Evolutionary conservation across 2,113 vertebrate genomes (phyloP).

Genomic region (Typhlomys cinereus): DNA sequence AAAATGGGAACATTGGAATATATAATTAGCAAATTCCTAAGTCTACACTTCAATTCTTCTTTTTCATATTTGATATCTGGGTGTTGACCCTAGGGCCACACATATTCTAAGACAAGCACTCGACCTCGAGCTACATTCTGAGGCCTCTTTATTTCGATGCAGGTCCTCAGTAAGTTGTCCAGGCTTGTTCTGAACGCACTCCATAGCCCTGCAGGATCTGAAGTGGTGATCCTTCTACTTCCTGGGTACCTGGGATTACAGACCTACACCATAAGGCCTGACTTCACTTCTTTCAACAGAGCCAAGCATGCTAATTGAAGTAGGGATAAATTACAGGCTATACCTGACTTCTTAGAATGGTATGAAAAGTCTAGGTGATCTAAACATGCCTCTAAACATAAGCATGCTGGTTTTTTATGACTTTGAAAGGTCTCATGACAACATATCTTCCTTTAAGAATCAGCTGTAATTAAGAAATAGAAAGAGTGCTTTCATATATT

Average conservation of each 20-base stretch:
- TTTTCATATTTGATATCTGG: not conserved
- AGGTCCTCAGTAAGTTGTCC: too few species aligned
- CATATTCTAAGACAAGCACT: too few species aligned
- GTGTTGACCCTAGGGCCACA: too few species aligned
- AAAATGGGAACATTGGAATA: not conserved
- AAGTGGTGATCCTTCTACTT: too few species aligned
- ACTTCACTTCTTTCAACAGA: not conserved
- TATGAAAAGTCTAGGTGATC: too few species aligned
- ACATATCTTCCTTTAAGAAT: slow-evolving; percentile 11
- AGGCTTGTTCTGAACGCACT: too few species aligned
- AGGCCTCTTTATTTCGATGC: too few species aligned
- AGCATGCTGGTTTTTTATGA: too few species aligned
- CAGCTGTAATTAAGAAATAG: not conserved
- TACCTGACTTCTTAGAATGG: not conserved
- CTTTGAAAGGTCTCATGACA: not conserved
- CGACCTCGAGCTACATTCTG: too few species aligned
- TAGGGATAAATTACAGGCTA: not conserved
- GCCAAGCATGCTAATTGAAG: not conserved
- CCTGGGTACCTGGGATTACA: too few species aligned
- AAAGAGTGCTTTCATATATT: slow-evolving; percentile 5
- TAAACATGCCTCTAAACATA: not conserved
- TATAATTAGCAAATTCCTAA: slow-evolving; percentile 7
- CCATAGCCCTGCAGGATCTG: too few species aligned
- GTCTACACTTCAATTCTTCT: not conserved
- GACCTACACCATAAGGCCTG: too few species aligned